Evolutionary conservation across 2,888 invertebrate species (phyloP).

Genomic region (Microctonus hyperodae): DNA sequence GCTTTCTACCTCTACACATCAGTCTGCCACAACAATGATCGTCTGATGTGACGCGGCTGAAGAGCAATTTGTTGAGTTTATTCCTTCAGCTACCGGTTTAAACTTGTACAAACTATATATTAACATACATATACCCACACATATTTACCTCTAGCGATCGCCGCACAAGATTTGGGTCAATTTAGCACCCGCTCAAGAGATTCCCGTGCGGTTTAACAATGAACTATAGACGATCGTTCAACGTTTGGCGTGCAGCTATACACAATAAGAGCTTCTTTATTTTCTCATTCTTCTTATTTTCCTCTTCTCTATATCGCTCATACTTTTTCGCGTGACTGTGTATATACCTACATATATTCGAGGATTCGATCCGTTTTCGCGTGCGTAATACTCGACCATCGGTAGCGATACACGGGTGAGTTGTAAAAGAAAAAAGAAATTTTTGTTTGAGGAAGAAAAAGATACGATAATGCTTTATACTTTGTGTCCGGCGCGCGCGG

Average conservation of each 20-base stretch:
- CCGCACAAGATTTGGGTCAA: conserved; percentile 39
- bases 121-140: no score
- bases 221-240: conserved; percentile 7
- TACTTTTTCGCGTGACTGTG: conserved; percentile 7
- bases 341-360: not conserved
- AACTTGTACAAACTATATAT: no score
- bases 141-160: conserved; percentile 2
- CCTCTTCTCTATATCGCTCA: conserved; percentile 12
- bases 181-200: conserved; percentile 51
- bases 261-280: not conserved
- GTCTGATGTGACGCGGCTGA: conserved; percentile 18
- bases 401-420: conserved; percentile 35
- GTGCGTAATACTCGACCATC: conserved; percentile 22
- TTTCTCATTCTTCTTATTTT: conserved; percentile 12
- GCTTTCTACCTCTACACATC: not conserved
- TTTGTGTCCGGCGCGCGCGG: conserved; percentile 59
- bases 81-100: no score
- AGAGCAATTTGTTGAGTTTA: conserved; percentile 36
- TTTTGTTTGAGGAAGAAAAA: not conserved
- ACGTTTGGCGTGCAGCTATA: conserved; percentile 21
- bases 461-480: conserved; percentile 48
- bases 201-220: conserved; percentile 31
- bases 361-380: not conserved
- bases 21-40: not conserved
- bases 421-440: conserved; percentile 25